Percentiles rank a stretch among this genome's conserved stretches.
These are phyloP conservation scores for Hippocampus mohnikei DNA, from an alignment of 2,113 vertebrate genomes.

Conservation along the genomic window DNA sequence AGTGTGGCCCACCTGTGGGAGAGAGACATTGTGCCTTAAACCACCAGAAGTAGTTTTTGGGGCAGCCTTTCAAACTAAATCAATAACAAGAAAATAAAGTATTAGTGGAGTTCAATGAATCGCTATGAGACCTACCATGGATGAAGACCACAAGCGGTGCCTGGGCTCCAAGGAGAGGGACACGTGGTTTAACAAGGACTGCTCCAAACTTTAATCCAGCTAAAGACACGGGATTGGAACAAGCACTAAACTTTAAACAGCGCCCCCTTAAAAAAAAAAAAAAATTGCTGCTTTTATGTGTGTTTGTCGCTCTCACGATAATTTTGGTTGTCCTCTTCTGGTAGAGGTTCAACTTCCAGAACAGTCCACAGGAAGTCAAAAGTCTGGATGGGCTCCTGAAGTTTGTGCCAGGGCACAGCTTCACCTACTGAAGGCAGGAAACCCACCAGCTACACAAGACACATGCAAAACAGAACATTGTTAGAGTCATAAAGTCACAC, in stretches of 20 bases:
- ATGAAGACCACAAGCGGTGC: conserved; percentile 76
- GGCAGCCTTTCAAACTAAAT: background rate
- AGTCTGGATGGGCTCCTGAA: conserved; percentile 60
- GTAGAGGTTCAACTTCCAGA: conserved; percentile 62
- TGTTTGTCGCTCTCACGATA: conserved; percentile 62
- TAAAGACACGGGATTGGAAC: background rate
- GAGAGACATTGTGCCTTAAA: background rate
- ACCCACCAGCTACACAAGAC: conserved; percentile 65
- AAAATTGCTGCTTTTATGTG: background rate
- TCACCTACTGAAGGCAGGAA: conserved; percentile 59
- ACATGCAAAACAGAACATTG: background rate
- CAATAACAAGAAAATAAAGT: background rate
- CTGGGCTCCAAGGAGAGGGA: conserved; percentile 4
- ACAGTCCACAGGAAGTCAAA: conserved; percentile 74
- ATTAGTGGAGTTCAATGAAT: background rate
- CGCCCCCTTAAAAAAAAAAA: background rate
- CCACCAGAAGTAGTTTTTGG: background rate
- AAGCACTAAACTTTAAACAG: background rate
- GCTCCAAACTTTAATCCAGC: conserved; percentile 71
- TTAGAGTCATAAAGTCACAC: background rate
- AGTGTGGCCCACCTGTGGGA: conserved; percentile 77
- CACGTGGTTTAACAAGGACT: conserved; percentile 66
- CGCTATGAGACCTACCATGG: conserved; percentile 68
- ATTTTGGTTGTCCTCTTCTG: conserved; percentile 66
- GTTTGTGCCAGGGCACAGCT: conserved; percentile 60